Evolutionary conservation across 2,888 invertebrate genomes (phyloP), one percentile per base, ranked within the genome.

Genomic region (Harmothoe impar): DNA sequence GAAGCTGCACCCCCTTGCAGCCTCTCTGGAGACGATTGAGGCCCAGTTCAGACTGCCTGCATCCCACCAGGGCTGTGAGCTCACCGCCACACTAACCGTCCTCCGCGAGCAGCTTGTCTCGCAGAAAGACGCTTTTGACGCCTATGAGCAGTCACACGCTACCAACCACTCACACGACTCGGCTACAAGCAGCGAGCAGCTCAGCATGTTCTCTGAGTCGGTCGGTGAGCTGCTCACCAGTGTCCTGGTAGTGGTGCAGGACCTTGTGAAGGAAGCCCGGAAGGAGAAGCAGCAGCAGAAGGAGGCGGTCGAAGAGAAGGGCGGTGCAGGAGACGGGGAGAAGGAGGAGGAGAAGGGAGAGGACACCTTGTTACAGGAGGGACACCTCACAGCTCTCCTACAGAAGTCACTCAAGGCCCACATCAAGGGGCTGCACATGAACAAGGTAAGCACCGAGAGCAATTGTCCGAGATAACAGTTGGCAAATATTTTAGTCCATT

Each of bases 191-290:
- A 72, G 29, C 17, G 72, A 72, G 72, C 81, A 17, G 43, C 43
- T 81, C 81, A 35, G n/a, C 20, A n/a, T 0, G 35, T 81, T 81
- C 81, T 35, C 35, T 43, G 81, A 81, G 20, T 43, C 33, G 20
- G 54, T 86, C 23, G 51, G 35, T 25, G 78, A 89, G 89, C 94
- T 97, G 68, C 94, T 97, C 0, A 96, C 96, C 89, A 95, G 95
- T 78, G 95, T 97, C 72, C 95, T 97, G 23, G 93, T 97, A 17
- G 96, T 96, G 0, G 95, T 97, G 91, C 97, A 97, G 94, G 96
- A 96, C 92, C 95, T 97, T 35, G 97, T 96, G 92, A 97, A 97
- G 94, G 96, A 96, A 91, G 96, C 92, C 96, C 92, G 92, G 84
- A 90, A 72, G 91, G 93, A 89, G 33, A 84, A 81, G n/a, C 17